These are phyloP conservation scores for Nesoenas mayeri DNA, from an alignment of 2,113 vertebrate genomes.

Conservation along the genomic window DNA sequence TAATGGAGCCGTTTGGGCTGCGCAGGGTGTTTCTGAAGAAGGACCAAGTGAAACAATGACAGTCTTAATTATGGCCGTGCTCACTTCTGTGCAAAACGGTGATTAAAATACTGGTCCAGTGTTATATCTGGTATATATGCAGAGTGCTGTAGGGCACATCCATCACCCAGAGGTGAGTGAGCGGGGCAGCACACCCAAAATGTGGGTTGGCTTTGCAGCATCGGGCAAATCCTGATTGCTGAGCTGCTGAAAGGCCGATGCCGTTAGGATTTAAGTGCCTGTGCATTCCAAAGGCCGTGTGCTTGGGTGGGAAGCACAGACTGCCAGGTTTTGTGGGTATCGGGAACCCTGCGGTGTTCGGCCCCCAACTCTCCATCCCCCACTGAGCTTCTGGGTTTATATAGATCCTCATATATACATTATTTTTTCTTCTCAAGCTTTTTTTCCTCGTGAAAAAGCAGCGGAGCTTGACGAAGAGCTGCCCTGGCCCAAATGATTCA, in stretches of 20 bases:
- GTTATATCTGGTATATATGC: background rate
- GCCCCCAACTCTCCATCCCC: background rate
- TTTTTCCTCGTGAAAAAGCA: background rate
- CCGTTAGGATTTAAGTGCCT: too few species aligned
- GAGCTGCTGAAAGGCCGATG: background rate
- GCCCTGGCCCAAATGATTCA: background rate
- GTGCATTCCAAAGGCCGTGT: background rate
- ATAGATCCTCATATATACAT: too few species aligned
- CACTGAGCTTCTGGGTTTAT: background rate
- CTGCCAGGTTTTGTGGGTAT: background rate
- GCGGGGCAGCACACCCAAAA: too few species aligned
- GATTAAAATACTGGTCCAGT: background rate
- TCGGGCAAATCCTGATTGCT: background rate
- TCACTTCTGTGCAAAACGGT: background rate
- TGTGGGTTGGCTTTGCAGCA: too few species aligned
- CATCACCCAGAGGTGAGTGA: background rate
- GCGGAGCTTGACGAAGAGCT: background rate
- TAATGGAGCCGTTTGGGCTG: background rate
- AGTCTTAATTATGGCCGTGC: background rate
- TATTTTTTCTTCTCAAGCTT: background rate
- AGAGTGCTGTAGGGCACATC: background rate
- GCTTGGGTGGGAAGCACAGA: background rate
- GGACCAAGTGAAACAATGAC: background rate
- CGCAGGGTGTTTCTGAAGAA: background rate
- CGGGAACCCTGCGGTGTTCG: background rate